Conservation (phyloP, 2,113 vertebrate genomes). For the Anseranas semipalmata region DNA sequence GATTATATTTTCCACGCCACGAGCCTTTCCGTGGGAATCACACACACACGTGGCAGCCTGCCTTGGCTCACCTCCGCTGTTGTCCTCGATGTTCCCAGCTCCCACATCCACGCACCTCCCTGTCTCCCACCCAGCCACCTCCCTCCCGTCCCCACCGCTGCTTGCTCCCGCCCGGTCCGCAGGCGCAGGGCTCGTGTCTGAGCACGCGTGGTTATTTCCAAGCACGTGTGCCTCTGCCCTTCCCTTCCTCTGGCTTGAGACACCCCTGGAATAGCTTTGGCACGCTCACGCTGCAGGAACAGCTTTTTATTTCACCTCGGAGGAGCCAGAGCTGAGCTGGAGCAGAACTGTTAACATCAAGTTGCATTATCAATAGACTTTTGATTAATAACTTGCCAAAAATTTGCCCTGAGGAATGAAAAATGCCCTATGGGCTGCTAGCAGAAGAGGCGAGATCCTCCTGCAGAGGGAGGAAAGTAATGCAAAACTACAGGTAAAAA, state of each 20-base stretch:
- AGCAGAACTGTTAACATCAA: background rate
- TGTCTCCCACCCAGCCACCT: background rate
- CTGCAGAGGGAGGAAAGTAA: background rate
- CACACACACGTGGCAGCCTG: background rate
- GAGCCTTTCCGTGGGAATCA: background rate
- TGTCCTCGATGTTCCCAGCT: background rate
- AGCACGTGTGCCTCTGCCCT: background rate
- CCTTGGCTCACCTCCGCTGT: background rate
- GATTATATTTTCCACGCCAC: accelerated
- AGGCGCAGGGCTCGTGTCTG: background rate
- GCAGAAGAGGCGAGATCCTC: background rate
- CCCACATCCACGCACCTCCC: background rate
- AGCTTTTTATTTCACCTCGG: accelerated
- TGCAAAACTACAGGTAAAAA: background rate
- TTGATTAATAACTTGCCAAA: background rate
- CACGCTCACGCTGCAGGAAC: background rate
- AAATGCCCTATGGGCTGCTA: background rate
- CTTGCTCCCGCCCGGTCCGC: background rate
- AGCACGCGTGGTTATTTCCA: background rate
- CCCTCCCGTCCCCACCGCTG: background rate
- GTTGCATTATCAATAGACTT: background rate
- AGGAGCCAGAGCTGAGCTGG: background rate
- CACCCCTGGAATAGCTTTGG: background rate
- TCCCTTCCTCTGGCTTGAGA: background rate
- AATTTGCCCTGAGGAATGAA: background rate